These are phyloP conservation scores for Rhagoletis zephyria DNA, from an alignment of 1,140 invertebrate species.

Conservation along the genomic window DNA sequence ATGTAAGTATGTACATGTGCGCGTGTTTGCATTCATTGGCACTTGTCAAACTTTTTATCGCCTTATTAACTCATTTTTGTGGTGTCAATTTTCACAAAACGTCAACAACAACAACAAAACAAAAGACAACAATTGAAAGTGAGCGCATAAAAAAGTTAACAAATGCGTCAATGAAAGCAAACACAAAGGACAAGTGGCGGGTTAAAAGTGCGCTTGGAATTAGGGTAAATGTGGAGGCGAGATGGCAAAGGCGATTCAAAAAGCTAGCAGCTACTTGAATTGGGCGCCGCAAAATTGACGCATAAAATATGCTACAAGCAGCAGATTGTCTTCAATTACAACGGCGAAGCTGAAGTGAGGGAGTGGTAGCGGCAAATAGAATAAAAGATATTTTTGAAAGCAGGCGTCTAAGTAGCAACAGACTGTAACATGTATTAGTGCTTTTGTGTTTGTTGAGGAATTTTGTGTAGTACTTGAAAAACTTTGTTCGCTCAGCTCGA, in stretches of 20 bases:
- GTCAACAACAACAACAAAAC: conserved; percentile 27
- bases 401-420: conserved; percentile 17
- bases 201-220: neutral
- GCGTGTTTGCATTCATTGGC: neutral
- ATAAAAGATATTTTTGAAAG: neutral
- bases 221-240: neutral
- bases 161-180: conserved; percentile 28
- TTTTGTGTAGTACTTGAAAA: neutral
- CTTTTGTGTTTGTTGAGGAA: neutral
- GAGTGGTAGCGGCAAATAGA: neutral
- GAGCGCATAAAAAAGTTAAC: conserved; percentile 2
- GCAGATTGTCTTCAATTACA: conserved; percentile 48
- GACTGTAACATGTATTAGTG: neutral
- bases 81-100: conserved; percentile 51
- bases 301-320: conserved; percentile 50
- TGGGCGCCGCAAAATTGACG: conserved; percentile 27
- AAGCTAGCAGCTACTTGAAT: neutral
- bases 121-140: conserved; percentile 40
- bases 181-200: conserved; percentile 24
- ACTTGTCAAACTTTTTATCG: conserved; percentile 52
- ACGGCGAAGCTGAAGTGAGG: neutral
- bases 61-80: conserved; percentile 52
- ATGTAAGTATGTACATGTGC: neutral
- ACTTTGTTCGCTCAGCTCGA: neutral
- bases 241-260: neutral